Evolutionary conservation across 1,140 invertebrate species (phyloP).

Genomic region (Anastrepha ludens): DNA sequence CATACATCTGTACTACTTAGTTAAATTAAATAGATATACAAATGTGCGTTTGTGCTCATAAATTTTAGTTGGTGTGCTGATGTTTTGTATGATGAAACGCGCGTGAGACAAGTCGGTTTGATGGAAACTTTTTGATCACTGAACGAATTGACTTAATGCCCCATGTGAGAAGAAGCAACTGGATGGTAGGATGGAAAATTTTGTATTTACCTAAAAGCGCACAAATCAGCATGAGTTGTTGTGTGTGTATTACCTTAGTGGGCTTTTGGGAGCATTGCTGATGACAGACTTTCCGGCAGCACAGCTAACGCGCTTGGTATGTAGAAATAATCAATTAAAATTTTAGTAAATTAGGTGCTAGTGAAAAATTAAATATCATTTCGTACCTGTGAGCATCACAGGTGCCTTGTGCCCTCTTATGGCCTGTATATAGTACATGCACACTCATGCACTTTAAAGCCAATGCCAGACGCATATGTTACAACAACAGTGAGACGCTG

Average conservation of each 20-base stretch:
- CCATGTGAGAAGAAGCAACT: background rate
- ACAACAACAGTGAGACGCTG: background rate
- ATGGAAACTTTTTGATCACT: slow-evolving; percentile 44
- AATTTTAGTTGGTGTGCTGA: slow-evolving; percentile 1
- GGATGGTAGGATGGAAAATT: slow-evolving; percentile 1
- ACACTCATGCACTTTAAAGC: too few relatives aligned
- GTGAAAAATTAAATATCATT: slow-evolving; percentile 15
- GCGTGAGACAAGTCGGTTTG: slow-evolving; percentile 11
- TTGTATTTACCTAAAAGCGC: background rate
- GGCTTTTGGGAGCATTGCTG: background rate
- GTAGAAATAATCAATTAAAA: slow-evolving; percentile 31
- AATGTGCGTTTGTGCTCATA: background rate
- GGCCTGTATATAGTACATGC: background rate
- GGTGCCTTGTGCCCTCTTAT: background rate
- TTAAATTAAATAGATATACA: background rate
- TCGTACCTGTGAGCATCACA: background rate
- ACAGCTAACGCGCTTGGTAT: background rate
- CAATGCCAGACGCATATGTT: too few relatives aligned
- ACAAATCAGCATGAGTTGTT: slow-evolving; percentile 8
- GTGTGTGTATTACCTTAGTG: background rate
- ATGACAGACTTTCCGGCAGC: background rate
- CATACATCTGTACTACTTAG: background rate
- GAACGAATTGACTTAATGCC: slow-evolving; percentile 34
- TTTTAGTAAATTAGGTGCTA: background rate
- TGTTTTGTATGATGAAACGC: background rate